A percentile compares a stretch with the other conserved stretches of the same genome.
phyloP scores from a whole-genome alignment of 2,888 invertebrate species.

The Cryptocephalus moraei region DNA sequence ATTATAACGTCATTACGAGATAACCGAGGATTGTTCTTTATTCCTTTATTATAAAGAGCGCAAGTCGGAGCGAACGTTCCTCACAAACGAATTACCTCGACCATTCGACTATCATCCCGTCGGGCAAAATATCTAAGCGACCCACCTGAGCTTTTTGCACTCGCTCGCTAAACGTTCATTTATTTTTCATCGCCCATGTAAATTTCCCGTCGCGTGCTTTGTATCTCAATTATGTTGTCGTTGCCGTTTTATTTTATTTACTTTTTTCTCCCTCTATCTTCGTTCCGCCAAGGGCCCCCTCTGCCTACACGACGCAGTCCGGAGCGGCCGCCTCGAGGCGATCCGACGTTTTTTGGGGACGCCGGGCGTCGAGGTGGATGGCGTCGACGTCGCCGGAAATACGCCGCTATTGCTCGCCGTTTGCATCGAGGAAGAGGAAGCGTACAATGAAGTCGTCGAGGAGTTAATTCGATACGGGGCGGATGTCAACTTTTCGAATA shows the following conservation, averaged over 20 bases:
- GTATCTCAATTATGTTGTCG: no score
- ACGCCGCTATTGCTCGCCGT: constrained; percentile 36
- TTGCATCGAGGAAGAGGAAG: constrained; percentile 23
- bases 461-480: constrained; percentile 29
- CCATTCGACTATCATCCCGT: no score
- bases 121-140: no score
- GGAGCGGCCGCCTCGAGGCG: constrained; percentile 30
- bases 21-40: no score
- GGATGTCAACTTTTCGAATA: constrained; percentile 22
- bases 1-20: no score
- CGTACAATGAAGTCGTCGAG: constrained; percentile 30
- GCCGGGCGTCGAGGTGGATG: constrained; percentile 29
- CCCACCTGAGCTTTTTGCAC: no score
- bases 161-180: no score
- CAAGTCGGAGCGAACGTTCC: no score
- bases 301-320: constrained; percentile 36
- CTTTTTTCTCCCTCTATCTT: constrained; percentile 2
- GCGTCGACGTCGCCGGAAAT: constrained; percentile 30
- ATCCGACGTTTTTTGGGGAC: constrained; percentile 28
- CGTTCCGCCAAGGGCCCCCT: neutral
- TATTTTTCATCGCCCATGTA: no score
- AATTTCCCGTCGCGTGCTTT: no score
- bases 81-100: no score
- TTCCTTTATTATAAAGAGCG: no score
- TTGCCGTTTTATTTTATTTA: neutral